Base-by-base conservation (phyloP, 2,797 vertebrate species). In the Xyrichtys novacula region DNA sequence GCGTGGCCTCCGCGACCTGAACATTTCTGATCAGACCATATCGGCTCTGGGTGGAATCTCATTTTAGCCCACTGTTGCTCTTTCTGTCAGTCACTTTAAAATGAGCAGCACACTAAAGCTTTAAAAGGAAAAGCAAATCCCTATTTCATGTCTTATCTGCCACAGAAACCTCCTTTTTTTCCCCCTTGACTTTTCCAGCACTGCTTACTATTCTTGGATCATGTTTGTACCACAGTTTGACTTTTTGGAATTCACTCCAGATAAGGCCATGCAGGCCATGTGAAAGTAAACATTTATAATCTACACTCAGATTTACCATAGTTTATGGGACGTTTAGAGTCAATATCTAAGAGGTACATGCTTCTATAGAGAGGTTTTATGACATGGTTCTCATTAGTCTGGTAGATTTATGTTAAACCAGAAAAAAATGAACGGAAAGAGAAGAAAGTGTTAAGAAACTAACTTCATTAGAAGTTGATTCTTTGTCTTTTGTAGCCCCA, bases 1-100 rank as follows among this genome's bases (percentile, higher is more conserved):
- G 91, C n/a, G 88, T 62, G 76, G 68, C 76, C 80, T 81, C 78
- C 7, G 34, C 4, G 39, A 81, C 85, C 76, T 49, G 23, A 78
- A 76, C n/a, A 73, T 76, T 40, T 79, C 76, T 67, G 54, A 74
- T 81, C 52, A 46, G 59, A 80, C 39, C 62, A 57, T 44, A 67
- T 70, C 46, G 1, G 22, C 71, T 44, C 44, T 47, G 61, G 58
- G 48, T 54, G 52, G 66, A 71, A 28, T 76, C 48, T 78, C 57
- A 4, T 54, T 63, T 78, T 56, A 65, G 32, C 38, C 42, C 26
- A 1, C 53, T 70, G 58, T 22, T 78, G 77, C 77, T 84, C 81
- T 83, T 74, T 83, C 49, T 47, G 26, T 12, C 46, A 50, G 19
- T 54, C 16, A 8, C 67, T 84, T 58, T 34, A 28, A 73, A 80